Evolutionary conservation across 2,797 vertebrate species (phyloP).

Genomic region (Chrosomus eos): DNA sequence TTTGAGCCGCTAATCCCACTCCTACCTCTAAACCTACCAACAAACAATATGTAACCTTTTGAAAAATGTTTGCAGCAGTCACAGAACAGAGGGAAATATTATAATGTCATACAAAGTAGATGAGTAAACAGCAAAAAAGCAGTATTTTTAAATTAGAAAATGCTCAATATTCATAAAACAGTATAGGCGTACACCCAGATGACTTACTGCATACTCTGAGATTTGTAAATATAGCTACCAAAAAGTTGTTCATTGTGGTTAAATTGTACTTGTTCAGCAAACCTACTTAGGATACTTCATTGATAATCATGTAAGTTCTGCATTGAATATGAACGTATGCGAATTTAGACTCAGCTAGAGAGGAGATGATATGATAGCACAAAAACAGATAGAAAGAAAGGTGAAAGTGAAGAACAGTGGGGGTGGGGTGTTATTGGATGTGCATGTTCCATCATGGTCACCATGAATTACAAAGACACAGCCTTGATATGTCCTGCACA

Average conservation of each 20-base stretch:
- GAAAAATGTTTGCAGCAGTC: no score
- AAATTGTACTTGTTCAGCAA: neutral
- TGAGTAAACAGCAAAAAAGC: neutral
- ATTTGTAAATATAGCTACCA: neutral
- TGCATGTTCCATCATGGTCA: neutral
- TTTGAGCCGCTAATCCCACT: neutral
- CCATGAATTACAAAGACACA: neutral
- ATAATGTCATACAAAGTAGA: neutral
- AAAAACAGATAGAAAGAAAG: neutral
- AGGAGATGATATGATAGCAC: neutral
- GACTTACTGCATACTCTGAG: neutral
- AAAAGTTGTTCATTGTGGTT: neutral
- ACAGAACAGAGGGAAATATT: no score
- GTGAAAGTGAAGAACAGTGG: neutral
- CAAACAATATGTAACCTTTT: no score
- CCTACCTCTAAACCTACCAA: no score
- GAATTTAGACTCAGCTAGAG: neutral
- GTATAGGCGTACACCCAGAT: neutral
- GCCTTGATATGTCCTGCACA: constrained; percentile 17
- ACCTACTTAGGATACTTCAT: no score
- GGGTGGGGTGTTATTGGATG: neutral
- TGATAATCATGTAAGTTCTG: neutral
- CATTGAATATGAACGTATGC: neutral
- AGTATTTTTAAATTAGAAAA: neutral
- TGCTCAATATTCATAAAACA: neutral